Conservation (phyloP, 2,113 vertebrate species). For the Phocoena phocoena region DNA sequence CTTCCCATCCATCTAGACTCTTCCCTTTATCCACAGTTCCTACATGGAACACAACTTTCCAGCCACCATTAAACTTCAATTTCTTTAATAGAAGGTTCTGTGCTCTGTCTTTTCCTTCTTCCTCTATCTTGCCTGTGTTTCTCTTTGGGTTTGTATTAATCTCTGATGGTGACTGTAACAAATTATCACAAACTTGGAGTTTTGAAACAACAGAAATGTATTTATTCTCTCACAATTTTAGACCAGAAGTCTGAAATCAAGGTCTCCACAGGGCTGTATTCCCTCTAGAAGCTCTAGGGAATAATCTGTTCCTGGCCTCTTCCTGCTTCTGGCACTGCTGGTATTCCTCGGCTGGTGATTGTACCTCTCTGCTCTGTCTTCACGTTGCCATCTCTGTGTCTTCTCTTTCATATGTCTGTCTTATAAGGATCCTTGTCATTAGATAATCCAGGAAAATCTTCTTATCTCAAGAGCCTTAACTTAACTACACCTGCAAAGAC, state of each 20-base stretch:
- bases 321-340: not conserved
- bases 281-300: not conserved
- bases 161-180: not conserved
- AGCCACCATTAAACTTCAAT: accelerated
- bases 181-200: not conserved
- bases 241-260: not conserved
- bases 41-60: not conserved
- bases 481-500: not conserved
- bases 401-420: not conserved
- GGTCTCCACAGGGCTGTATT: not conserved
- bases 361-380: not conserved
- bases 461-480: not conserved
- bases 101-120: not conserved
- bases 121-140: not conserved
- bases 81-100: not conserved
- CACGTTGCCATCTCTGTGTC: not conserved
- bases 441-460: not conserved
- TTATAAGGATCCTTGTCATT: not conserved
- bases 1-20: not conserved
- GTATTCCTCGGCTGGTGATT: not conserved
- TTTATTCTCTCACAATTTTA: not conserved
- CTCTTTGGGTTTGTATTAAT: not conserved
- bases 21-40: not conserved
- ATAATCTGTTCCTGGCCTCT: not conserved
- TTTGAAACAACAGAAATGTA: not conserved